Percentiles rank a stretch among this genome's conserved stretches.
Evolutionary conservation across 2,888 invertebrate species (phyloP).

Genomic region (Mesochorus sp.): DNA sequence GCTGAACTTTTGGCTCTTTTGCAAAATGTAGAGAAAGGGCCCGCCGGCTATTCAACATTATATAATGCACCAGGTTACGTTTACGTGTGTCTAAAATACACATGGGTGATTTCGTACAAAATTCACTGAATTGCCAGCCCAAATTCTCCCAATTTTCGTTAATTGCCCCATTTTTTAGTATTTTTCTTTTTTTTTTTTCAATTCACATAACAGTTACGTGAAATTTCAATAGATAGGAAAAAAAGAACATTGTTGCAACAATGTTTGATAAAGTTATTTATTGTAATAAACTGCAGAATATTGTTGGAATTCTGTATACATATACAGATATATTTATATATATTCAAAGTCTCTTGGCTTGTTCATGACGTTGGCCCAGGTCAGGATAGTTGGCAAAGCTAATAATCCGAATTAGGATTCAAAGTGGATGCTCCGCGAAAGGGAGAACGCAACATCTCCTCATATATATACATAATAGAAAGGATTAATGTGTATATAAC

Average conservation of each 20-base stretch:
- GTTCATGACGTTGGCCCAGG: conserved; percentile 62
- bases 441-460: conserved; percentile 37
- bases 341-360: conserved; percentile 35
- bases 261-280: too few species aligned
- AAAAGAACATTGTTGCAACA: too few species aligned
- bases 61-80: not conserved
- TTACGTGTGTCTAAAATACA: not conserved
- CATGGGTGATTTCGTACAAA: not conserved
- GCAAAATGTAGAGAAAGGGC: conserved; percentile 2
- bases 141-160: too few species aligned
- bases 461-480: conserved; percentile 1
- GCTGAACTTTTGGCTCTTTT: conserved; percentile 12
- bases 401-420: conserved; percentile 75
- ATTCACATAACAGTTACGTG: too few species aligned
- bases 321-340: conserved; percentile 1
- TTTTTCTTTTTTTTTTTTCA: too few species aligned
- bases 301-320: not conserved
- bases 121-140: not conserved
- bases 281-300: not conserved
- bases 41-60: not conserved
- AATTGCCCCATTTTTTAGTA: too few species aligned
- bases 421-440: conserved; percentile 67
- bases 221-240: too few species aligned
- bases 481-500: not conserved
- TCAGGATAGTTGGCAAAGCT: conserved; percentile 70